Base-by-base conservation (phyloP, 1,140 invertebrate species). In the Drosophila parvula region DNA sequence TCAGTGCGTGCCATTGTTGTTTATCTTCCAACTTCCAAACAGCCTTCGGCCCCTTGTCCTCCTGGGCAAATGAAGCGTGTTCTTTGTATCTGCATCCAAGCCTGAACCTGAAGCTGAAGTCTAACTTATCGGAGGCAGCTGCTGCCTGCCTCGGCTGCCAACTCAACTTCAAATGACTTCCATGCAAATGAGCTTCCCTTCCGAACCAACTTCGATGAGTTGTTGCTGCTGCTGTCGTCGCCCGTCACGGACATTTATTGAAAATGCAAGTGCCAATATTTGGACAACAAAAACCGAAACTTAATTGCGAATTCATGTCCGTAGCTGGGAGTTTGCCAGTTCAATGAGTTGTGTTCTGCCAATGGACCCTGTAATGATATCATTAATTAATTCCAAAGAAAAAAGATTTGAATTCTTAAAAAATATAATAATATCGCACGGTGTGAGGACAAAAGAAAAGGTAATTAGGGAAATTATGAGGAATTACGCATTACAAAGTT, bases 241-340 rank as follows among this genome's bases (percentile, higher is more conserved):
- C 18, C 18, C n/a, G 16, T 36, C 45, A 45, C 34, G 75, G 57
- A 79, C 79, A 86, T 88, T 86, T 86, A 86, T 86, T 86, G 82
- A 86, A 86, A 88, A 77, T 79, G 83, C 70, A 88, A 83, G 82
- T 86, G 82, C 83, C 40, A 86, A 86, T 88, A 86, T 86, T 86
- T 86, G 79, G 61, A 81, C 68, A 88, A 77, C 65, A 79, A 77
- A 74, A 88, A 82, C 81, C 82, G 74, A 79, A 82, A 82, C 79
- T 82, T 79, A 86, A 86, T 86, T 82, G 79, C 75, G 38, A 74
- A 75, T 61, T 69, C 79, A 79, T 82, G 75, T 75, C 69, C 28
- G 50, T 9, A 36, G 34, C n/a, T 9, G 12, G 65, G n/a, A 63
- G 41, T 63, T 59, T 10, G n/a, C 8, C 28, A 61, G 55, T 16